These are phyloP conservation scores for Campylomormyrus numenius DNA, from an alignment of 2,113 vertebrate genomes.

Conservation along the genomic window DNA sequence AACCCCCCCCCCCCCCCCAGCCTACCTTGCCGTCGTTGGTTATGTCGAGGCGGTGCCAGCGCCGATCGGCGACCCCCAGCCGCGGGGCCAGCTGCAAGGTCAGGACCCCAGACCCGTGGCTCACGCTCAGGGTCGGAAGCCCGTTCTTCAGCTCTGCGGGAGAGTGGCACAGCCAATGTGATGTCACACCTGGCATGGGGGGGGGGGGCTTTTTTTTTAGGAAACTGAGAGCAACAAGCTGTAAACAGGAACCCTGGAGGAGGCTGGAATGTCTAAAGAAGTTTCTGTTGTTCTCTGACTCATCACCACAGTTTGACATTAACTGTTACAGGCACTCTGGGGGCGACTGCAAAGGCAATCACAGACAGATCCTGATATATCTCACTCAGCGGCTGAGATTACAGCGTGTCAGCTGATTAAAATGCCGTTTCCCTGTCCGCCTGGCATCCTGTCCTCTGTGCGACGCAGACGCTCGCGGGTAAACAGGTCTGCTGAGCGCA, in stretches of 20 bases:
- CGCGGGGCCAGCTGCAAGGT: conserved; percentile 62
- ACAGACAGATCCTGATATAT: not conserved
- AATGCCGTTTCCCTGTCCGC: not conserved
- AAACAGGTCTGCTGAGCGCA: not conserved
- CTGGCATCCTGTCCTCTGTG: not conserved
- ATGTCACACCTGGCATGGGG: not conserved
- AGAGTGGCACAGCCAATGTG: not conserved
- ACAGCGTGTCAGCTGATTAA: not conserved
- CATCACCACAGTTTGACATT: not conserved
- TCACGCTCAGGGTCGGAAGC: conserved; percentile 65
- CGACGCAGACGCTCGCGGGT: not conserved
- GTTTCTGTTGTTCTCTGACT: not conserved
- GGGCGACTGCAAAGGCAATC: not conserved
- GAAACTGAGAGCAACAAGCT: not conserved
- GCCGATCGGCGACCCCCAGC: conserved; percentile 65
- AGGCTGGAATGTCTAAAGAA: not conserved
- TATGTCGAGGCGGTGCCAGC: conserved; percentile 78
- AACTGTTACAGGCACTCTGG: not conserved
- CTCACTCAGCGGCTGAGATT: not conserved
- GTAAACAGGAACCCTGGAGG: not conserved
- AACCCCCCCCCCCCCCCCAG: not conserved
- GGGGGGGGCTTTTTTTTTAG: not conserved
- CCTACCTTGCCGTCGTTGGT: conserved; percentile 72
- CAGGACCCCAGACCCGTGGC: conserved; percentile 70
- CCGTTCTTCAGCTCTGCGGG: conserved; percentile 70